Evolutionary conservation across 1,140 invertebrate genomes (phyloP).

Genomic region (Zaprionus inermis): DNA sequence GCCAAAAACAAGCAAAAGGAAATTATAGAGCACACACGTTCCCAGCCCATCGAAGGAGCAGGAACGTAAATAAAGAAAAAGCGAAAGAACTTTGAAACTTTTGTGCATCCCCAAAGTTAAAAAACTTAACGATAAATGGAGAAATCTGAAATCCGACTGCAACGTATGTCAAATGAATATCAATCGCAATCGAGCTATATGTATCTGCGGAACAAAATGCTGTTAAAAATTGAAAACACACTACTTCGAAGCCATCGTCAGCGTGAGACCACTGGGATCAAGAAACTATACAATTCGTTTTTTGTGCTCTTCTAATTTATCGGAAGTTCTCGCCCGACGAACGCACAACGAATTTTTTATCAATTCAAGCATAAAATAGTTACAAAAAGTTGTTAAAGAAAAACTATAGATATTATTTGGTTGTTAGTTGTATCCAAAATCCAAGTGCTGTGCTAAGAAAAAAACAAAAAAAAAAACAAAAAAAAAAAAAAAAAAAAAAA

Average conservation of each 20-base stretch:
- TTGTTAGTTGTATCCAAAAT: constrained; percentile 69
- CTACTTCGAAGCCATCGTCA: constrained; percentile 91
- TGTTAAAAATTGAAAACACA: constrained; percentile 88
- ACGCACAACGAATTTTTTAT: constrained; percentile 68
- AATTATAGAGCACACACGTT: too few relatives aligned
- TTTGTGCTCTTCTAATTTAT: constrained; percentile 91
- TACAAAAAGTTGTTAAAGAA: constrained; percentile 48
- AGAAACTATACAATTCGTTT: constrained; percentile 93
- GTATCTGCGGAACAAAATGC: constrained; percentile 85
- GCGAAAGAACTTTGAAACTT: constrained; percentile 10
- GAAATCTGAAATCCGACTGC: constrained; percentile 79
- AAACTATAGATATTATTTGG: constrained; percentile 80
- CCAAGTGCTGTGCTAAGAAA: constrained; percentile 66
- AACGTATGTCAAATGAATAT: constrained; percentile 79
- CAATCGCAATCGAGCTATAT: constrained; percentile 80
- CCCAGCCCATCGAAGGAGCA: background rate
- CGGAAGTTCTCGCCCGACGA: constrained; percentile 32
- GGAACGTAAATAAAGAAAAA: background rate
- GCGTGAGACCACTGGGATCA: constrained; percentile 91
- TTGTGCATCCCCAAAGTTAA: constrained; percentile 36
- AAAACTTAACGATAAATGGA: constrained; percentile 78
- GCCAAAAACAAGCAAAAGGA: background rate
- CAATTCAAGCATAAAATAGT: constrained; percentile 57
- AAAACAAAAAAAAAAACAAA: constrained; percentile 32
- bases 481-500: constrained; percentile 32